Conservation (phyloP, 2,113 vertebrate species). For the Casuarius casuarius region DNA sequence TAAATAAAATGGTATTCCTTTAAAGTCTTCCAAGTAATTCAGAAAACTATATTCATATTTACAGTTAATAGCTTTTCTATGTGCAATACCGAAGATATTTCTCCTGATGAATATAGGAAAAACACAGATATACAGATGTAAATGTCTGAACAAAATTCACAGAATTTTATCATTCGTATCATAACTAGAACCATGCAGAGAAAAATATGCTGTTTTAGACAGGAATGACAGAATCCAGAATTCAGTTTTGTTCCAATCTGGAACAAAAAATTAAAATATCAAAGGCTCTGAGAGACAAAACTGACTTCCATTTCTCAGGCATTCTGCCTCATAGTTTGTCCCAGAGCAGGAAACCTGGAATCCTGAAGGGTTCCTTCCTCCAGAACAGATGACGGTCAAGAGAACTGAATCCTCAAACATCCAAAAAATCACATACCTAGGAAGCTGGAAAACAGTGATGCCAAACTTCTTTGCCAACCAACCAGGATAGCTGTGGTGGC, state of each 20-base stretch:
- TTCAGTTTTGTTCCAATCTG: background rate
- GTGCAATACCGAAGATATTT: background rate
- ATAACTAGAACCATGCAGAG: background rate
- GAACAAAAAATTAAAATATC: background rate
- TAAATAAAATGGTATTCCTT: conserved; percentile 12
- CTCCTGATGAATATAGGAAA: background rate
- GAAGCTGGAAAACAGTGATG: background rate
- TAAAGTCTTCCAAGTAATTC: background rate
- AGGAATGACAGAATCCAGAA: background rate
- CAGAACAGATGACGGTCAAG: background rate
- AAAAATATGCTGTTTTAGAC: background rate
- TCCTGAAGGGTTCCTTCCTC: background rate
- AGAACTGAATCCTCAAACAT: background rate
- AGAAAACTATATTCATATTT: background rate
- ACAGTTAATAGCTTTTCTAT: background rate
- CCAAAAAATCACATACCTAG: background rate
- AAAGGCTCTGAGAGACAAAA: background rate
- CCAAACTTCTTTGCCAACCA: background rate
- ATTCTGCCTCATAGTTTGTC: background rate
- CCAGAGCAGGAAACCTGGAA: background rate
- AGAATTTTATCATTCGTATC: background rate
- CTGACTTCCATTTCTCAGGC: background rate
- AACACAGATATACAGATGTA: background rate
- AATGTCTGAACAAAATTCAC: background rate
- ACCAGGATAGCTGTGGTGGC: background rate